Conservation (phyloP, 2,113 vertebrate species). For the Raja brachyura region DNA sequence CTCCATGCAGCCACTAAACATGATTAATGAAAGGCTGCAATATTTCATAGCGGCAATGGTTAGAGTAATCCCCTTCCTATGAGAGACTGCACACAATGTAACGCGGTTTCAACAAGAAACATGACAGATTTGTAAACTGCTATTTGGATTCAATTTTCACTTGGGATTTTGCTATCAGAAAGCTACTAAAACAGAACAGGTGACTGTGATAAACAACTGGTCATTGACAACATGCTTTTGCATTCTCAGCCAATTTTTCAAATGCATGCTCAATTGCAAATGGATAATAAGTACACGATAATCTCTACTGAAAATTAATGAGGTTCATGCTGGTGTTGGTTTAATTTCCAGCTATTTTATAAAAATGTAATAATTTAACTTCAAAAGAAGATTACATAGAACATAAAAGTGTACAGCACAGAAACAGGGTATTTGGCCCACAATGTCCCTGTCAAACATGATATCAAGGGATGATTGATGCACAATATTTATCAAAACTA, state of each 20-base stretch:
- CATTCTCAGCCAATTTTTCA: not conserved
- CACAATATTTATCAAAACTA: not conserved
- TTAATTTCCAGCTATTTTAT: not conserved
- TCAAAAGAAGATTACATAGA: not conserved
- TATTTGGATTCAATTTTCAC: conserved; percentile 25
- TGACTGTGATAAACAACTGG: not conserved
- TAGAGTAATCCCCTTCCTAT: conserved; percentile 24
- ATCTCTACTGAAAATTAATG: not conserved
- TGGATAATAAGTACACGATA: not conserved
- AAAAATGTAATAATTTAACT: not conserved
- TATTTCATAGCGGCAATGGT: not conserved
- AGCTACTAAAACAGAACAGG: not conserved
- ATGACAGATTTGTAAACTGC: not conserved
- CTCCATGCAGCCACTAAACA: not conserved
- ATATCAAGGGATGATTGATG: not conserved
- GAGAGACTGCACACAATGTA: not conserved
- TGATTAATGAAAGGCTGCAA: not conserved
- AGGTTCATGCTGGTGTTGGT: not conserved
- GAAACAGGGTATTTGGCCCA: too few species aligned
- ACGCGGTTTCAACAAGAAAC: not conserved
- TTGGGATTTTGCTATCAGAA: not conserved
- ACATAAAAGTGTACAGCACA: too few species aligned
- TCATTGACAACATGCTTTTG: not conserved
- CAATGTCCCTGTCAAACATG: too few species aligned
- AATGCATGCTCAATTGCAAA: not conserved